Evolutionary conservation across 2,113 vertebrate genomes (phyloP).

Genomic region (Megaceryle torquata): DNA sequence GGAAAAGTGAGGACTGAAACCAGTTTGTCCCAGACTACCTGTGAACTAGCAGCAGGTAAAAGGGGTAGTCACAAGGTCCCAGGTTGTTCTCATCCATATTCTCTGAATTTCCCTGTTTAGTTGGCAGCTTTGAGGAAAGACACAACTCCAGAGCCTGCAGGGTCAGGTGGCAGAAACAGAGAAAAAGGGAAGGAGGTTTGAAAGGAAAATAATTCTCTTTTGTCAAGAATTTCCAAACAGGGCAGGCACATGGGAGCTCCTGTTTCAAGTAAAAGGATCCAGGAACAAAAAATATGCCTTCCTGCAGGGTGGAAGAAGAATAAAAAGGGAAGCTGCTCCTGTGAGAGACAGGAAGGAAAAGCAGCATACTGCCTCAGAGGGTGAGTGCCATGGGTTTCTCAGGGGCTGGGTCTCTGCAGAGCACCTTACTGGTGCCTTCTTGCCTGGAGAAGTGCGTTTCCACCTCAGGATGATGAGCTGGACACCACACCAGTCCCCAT

Average conservation of each 20-base stretch:
- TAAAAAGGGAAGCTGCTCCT: neutral
- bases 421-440: neutral
- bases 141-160: neutral
- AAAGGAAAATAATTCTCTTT: neutral
- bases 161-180: neutral
- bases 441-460: neutral
- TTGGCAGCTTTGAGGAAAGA: neutral
- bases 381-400: accelerated
- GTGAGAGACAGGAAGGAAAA: neutral
- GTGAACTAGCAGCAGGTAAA: neutral
- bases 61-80: neutral
- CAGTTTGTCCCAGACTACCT: neutral
- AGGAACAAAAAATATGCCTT: neutral
- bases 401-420: neutral
- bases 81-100: neutral
- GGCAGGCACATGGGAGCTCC: neutral
- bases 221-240: conserved; percentile 54
- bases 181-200: neutral
- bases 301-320: neutral
- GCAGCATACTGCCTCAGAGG: neutral
- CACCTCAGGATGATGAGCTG: accelerated
- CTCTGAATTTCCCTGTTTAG: neutral
- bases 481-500: neutral
- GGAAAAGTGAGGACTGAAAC: neutral
- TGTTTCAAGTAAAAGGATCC: neutral